Base-by-base conservation (phyloP, 2,888 invertebrate species). In the Loripinus fragilis region DNA sequence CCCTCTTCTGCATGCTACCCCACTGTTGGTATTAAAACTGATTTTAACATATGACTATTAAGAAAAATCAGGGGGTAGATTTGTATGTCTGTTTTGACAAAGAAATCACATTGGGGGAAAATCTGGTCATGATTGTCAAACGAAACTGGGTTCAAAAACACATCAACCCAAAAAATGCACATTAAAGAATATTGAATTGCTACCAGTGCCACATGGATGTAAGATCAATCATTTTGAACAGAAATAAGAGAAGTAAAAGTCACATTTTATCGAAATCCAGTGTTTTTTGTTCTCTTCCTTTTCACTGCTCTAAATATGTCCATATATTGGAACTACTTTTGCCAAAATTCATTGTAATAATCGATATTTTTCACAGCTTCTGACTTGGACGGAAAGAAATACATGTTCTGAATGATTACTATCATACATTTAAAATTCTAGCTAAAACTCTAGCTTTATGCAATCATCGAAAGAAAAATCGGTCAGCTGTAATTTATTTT, bases 1-100 rank as follows among this genome's bases (percentile, higher is more conserved):
- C 90, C 73, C 88, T 85, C 85, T 90, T 90, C 80, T 89, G 86
- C 85, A 85, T 85, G 74, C 74, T 67, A 84, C 64, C 72, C 68
- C 64, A 64, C 52, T 28, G 23, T 41, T 60, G 35, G 66, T 30
- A 35, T 64, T 45, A 60, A 33, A 33, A 60, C n/a, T 33, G 33
- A 17, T 33, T 20, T 60, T 33, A 33, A 33, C 33, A 60, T 17
- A 28, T 25, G 8, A 55, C 23, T 1, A 5, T 30, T 20, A 1
- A 2, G 1, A 60, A 23, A 52, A 52, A 28, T 12, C n/a, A n/a
- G 20, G 45, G 38, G 38, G 38, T 38, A 38, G 38, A 5, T 38
- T n/a, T n/a, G n/a, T n/a, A n/a, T n/a, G n/a, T n/a, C n/a, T 38
- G 20, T 48, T 48, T 48, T 48, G 55, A 60, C 60, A 60, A 60